phyloP scores from a whole-genome alignment of 2,888 invertebrate species.

The Rhimphoctona megacephalus region DNA sequence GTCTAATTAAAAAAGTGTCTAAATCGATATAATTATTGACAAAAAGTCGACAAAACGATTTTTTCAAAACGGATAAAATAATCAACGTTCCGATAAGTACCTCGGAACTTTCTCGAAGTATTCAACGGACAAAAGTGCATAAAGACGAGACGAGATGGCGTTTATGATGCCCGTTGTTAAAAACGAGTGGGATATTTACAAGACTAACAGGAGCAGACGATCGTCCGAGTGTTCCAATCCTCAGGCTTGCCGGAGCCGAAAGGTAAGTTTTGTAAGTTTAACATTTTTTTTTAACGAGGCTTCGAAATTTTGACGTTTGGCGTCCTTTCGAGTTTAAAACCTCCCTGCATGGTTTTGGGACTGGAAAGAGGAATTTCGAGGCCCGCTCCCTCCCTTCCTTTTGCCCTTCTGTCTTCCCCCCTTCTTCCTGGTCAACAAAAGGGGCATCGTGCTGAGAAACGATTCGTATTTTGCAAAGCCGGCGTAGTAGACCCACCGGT shows the following conservation, averaged over 20 bases:
- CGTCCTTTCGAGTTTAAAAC: background rate
- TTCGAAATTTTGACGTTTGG: background rate
- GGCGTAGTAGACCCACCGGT: constrained; percentile 17
- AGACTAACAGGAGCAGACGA: constrained; percentile 91
- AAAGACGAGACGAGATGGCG: constrained; percentile 88
- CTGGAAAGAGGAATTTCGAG: background rate
- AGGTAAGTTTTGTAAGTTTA: constrained; percentile 82
- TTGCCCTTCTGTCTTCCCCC: background rate
- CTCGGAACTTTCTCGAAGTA: constrained; percentile 66
- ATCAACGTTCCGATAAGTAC: constrained; percentile 6
- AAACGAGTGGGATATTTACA: constrained; percentile 97
- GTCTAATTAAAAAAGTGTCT: background rate
- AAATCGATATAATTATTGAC: background rate
- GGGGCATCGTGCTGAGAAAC: background rate
- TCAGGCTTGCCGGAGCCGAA: constrained; percentile 88
- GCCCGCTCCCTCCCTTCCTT: background rate
- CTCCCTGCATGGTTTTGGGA: background rate
- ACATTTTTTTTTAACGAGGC: background rate
- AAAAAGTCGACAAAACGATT: background rate
- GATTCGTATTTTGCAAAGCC: background rate
- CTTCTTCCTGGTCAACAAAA: background rate
- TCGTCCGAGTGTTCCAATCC: constrained; percentile 91
- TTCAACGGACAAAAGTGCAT: constrained; percentile 59
- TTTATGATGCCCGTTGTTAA: constrained; percentile 98
- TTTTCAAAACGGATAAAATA: constrained; percentile 19